phyloP scores from a whole-genome alignment of 2,888 invertebrate genomes.

The Nomada ferruginata region DNA sequence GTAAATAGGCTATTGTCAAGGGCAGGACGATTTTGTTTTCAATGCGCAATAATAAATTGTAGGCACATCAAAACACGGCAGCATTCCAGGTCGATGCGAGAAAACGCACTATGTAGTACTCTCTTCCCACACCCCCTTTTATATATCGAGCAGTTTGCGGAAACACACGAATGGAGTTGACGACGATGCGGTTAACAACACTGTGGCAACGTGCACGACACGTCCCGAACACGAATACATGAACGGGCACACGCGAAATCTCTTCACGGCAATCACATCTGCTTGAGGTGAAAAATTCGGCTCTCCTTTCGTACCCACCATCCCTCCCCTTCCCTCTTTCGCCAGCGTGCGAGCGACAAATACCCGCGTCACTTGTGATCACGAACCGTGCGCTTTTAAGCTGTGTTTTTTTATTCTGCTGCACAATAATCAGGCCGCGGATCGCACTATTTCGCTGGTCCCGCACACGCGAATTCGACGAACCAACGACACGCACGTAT shows the following conservation, averaged over 20 bases:
- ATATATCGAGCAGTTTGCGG: constrained; percentile 51
- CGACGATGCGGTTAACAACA: constrained; percentile 47
- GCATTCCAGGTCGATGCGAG: constrained; percentile 72
- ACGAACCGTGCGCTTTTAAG: constrained; percentile 47
- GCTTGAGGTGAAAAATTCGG: constrained; percentile 68
- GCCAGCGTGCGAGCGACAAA: constrained; percentile 58
- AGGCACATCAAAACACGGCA: constrained; percentile 70
- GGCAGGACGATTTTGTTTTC: constrained; percentile 83
- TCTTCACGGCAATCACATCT: constrained; percentile 67
- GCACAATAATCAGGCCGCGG: constrained; percentile 8
- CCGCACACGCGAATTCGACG: constrained; percentile 31
- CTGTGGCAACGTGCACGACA: constrained; percentile 46
- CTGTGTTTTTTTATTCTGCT: constrained; percentile 31
- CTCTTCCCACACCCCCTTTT: constrained; percentile 58
- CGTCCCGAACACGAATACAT: constrained; percentile 6
- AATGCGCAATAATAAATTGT: constrained; percentile 82
- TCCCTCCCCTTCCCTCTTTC: constrained; percentile 48
- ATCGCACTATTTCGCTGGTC: constrained; percentile 23
- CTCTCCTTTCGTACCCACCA: constrained; percentile 56
- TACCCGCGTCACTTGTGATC: constrained; percentile 66
- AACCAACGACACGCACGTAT: constrained; percentile 58
- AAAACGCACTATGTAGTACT: constrained; percentile 52
- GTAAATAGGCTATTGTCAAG: constrained; percentile 81
- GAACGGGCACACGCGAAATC: constrained; percentile 46
- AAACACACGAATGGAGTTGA: constrained; percentile 41